These are phyloP conservation scores for Thymallus thymallus DNA, from an alignment of 2,113 vertebrate species.

Conservation along the genomic window DNA sequence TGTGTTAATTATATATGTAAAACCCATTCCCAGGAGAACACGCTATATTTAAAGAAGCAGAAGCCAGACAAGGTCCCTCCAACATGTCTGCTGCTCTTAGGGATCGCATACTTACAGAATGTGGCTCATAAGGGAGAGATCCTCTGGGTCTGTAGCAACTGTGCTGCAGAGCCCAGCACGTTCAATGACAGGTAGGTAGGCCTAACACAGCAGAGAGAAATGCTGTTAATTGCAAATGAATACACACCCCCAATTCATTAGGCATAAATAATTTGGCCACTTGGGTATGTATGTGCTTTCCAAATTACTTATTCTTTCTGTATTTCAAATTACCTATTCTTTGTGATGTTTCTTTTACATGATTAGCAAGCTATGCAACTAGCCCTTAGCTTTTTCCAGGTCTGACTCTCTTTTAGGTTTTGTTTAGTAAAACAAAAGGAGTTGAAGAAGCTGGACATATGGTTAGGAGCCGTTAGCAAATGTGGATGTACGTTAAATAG, in stretches of 20 bases:
- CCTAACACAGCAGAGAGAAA: conserved; percentile 60
- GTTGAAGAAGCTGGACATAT: conserved; percentile 20
- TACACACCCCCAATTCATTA: conserved; percentile 72
- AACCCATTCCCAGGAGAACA: conserved; percentile 65
- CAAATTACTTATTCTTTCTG: conserved; percentile 68
- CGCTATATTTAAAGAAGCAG: conserved; percentile 70
- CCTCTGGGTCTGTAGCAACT: conserved; percentile 53
- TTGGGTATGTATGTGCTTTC: conserved; percentile 73
- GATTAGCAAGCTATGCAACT: conserved; percentile 70
- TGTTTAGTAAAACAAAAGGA: conserved; percentile 28
- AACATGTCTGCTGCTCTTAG: conserved; percentile 62
- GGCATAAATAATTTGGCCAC: conserved; percentile 83
- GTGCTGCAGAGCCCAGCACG: conserved; percentile 47
- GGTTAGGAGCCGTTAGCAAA: neutral
- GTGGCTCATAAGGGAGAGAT: conserved; percentile 61
- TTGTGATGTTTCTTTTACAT: conserved; percentile 80
- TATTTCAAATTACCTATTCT: conserved; percentile 75
- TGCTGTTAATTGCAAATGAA: conserved; percentile 75
- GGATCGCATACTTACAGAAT: conserved; percentile 72
- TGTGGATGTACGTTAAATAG: too few species aligned
- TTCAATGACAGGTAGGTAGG: conserved; percentile 67
- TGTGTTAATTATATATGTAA: conserved; percentile 74
- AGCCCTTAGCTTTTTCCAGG: conserved; percentile 73
- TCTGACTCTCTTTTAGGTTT: conserved; percentile 49
- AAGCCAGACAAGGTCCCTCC: conserved; percentile 59